These are phyloP conservation scores for Cichladusa arquata DNA, from an alignment of 2,113 vertebrate genomes.

Conservation along the genomic window DNA sequence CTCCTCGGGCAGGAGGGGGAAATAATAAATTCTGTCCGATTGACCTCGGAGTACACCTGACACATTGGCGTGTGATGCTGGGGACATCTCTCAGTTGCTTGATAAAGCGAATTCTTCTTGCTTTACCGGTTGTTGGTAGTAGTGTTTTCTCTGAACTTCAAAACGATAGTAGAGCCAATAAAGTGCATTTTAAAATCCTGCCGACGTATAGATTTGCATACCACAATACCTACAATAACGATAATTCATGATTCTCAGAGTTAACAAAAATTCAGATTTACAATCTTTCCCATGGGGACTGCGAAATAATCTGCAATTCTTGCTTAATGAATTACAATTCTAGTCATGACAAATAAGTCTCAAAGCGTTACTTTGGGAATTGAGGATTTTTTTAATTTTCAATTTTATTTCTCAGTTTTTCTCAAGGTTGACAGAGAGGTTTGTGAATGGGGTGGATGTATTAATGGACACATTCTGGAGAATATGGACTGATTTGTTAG, in stretches of 20 bases:
- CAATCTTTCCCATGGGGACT: not conserved
- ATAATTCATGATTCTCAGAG: not conserved
- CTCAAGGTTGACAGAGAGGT: constrained; percentile 90
- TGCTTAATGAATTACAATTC: not conserved
- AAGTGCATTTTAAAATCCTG: not conserved
- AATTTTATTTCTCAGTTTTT: constrained; percentile 82
- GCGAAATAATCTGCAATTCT: not conserved
- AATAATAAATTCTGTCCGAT: not conserved
- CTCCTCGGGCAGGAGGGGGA: not conserved
- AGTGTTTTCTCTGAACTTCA: not conserved
- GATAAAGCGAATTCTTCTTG: not conserved
- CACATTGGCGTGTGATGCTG: not conserved
- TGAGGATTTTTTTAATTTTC: constrained; percentile 24
- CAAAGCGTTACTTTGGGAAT: not conserved
- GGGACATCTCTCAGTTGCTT: not conserved
- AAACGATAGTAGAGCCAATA: not conserved
- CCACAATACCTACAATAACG: not conserved
- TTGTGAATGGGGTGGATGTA: constrained; percentile 91
- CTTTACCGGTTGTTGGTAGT: not conserved
- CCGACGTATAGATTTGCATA: rapidly evolving
- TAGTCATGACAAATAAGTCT: not conserved
- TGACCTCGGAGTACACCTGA: not conserved
- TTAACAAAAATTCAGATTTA: not conserved
- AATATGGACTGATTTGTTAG: constrained; percentile 91
- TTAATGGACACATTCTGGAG: constrained; percentile 92